A percentile compares a stretch with the other conserved stretches of the same genome.
phyloP scores from a whole-genome alignment of 1,140 invertebrate species.

The Drosophila persimilis region DNA sequence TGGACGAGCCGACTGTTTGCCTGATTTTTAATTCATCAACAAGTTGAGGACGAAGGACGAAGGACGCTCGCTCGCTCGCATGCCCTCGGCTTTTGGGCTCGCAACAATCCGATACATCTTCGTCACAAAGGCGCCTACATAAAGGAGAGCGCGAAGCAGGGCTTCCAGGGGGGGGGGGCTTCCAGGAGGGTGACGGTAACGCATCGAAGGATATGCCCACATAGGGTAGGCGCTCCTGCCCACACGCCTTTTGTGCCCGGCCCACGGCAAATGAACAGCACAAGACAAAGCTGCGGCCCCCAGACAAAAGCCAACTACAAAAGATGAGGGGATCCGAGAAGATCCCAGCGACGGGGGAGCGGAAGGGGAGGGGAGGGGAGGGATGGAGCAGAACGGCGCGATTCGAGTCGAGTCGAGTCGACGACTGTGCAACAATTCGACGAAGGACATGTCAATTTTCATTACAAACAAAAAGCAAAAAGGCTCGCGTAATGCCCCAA shows the following conservation, averaged over 20 bases:
- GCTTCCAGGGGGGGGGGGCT: neutral
- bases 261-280: constrained; percentile 65
- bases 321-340: constrained; percentile 1
- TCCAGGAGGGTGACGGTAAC: neutral
- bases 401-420: neutral
- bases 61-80: neutral
- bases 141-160: neutral
- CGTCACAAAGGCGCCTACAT: constrained; percentile 59
- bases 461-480: constrained; percentile 73
- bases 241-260: constrained; percentile 44
- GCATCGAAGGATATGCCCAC: constrained; percentile 30
- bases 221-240: constrained; percentile 28
- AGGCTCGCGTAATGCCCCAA: constrained; percentile 42
- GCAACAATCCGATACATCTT: constrained; percentile 63
- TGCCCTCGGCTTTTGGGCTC: constrained; percentile 12
- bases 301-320: constrained; percentile 63
- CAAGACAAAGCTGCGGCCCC: constrained; percentile 56
- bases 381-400: neutral
- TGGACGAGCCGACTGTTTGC: constrained; percentile 40
- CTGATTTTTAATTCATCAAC: constrained; percentile 72
- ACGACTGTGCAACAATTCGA: constrained; percentile 62
- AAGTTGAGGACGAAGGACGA: constrained; percentile 19
- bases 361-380: neutral
- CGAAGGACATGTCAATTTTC: constrained; percentile 75
- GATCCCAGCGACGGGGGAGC: neutral